Percentiles rank a stretch among this genome's conserved stretches.
Conservation (phyloP, 2,797 vertebrate species). For the Microcaecilia unicolor region DNA sequence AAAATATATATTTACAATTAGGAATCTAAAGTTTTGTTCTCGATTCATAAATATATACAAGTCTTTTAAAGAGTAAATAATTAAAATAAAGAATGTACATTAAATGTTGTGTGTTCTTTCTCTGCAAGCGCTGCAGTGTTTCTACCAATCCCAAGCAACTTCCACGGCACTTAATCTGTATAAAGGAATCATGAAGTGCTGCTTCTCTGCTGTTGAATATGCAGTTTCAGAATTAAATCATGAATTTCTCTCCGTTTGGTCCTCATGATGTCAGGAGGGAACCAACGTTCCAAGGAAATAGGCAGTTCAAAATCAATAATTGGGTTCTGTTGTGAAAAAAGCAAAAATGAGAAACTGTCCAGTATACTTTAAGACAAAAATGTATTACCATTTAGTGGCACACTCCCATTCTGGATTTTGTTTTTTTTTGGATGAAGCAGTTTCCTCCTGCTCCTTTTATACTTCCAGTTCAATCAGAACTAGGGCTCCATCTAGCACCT, state of each 20-base stretch:
- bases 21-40: conserved; percentile 14
- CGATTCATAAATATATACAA: conserved; percentile 4
- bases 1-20: conserved; percentile 33
- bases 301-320: conserved; percentile 86
- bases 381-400: too few relatives aligned
- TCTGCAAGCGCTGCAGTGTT: conserved; percentile 21
- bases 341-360: too few relatives aligned
- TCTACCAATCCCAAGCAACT: conserved; percentile 20
- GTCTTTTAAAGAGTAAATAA: conserved; percentile 9
- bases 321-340: conserved; percentile 69
- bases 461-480: too few relatives aligned
- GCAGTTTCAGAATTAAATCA: conserved; percentile 80
- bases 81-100: conserved; percentile 33
- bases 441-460: too few relatives aligned
- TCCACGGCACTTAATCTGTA: conserved; percentile 14
- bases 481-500: too few relatives aligned
- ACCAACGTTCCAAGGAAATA: conserved; percentile 78
- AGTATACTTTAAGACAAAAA: too few relatives aligned
- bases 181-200: conserved; percentile 42
- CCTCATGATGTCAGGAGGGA: conserved; percentile 78
- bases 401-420: too few relatives aligned
- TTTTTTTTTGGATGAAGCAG: too few relatives aligned
- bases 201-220: conserved; percentile 65
- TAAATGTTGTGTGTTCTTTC: conserved; percentile 4
- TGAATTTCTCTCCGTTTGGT: conserved; percentile 87